Base-by-base conservation (phyloP, 2,888 invertebrate genomes). In the Orthonevra nobilis region DNA sequence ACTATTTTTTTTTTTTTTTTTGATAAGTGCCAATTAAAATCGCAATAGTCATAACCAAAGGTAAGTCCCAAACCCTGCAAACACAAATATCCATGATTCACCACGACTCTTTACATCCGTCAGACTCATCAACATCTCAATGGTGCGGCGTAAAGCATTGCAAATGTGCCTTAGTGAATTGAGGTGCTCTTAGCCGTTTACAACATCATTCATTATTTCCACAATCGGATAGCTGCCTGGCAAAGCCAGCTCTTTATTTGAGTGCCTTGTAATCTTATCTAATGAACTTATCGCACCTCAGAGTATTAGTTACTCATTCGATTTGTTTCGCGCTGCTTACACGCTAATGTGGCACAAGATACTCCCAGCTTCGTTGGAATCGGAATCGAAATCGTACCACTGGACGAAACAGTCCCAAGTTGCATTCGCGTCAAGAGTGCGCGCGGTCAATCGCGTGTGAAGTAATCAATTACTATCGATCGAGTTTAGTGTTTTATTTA, bases 221-320 rank as follows among this genome's bases (percentile, higher is more conserved):
- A 64, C 23, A 52, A 58, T 52, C 50, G 60, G 66, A 28, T 64
- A n/a, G 46, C 66, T 17, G 56, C 40, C n/a, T n/a, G n/a, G 17
- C n/a, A 52, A 32, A 56, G 38, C 46, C 56, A 32, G 3, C 19
- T 74, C 64, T 56, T 19, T 36, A 73, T 54, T 79, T 56, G 28
- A 54, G 46, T 52, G 48, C 66, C 54, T 34, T 54, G 79, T 73
- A 79, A 79, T 79, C 79, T 79, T 73, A 79, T 79, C 79, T 79
- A 73, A 73, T 73, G 38, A 38, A 79, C 73, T 79, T 79, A 77
- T 72, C 77, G 14, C 38, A 34, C 50, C 58, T 32, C 28, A 36
- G 42, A 66, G 72, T 79, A 36, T 73, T 61, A 66, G 60, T 73
- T 68, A 30, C 60, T 44, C 40, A 46, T 14, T 32, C 52, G 34